phyloP scores from a whole-genome alignment of 2,113 vertebrate genomes.

The Petaurus breviceps region DNA sequence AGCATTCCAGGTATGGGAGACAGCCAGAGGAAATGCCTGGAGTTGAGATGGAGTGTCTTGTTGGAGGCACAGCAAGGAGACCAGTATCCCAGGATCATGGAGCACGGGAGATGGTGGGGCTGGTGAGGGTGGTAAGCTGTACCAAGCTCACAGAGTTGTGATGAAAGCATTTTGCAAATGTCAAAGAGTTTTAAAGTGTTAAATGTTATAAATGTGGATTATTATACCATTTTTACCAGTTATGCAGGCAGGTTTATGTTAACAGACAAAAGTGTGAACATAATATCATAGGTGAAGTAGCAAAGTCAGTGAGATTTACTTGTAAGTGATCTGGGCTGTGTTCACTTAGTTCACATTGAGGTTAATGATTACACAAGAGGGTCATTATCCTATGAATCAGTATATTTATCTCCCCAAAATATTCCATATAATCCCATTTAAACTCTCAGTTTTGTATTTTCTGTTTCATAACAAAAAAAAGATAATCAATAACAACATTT shows the following conservation, averaged over 20 bases:
- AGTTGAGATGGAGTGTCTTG: background rate
- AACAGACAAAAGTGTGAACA: background rate
- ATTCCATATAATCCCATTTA: background rate
- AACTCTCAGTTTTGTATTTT: background rate
- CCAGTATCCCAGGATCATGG: background rate
- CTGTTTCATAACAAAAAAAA: conserved; percentile 19
- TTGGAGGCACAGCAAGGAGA: background rate
- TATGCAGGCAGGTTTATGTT: background rate
- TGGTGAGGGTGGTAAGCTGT: background rate
- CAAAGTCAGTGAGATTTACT: background rate
- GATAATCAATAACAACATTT: background rate
- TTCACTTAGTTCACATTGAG: background rate
- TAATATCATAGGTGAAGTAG: background rate
- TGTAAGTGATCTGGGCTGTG: background rate
- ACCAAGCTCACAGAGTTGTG: background rate
- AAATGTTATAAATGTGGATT: background rate
- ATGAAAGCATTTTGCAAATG: background rate
- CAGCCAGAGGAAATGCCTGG: background rate
- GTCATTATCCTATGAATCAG: background rate
- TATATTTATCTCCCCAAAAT: background rate
- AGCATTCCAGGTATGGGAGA: background rate
- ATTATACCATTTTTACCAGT: background rate
- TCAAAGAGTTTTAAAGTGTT: background rate
- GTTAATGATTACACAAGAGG: background rate
- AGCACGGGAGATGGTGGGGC: background rate